Evolutionary conservation across 2,113 vertebrate genomes (phyloP).

Genomic region (Aythya baeri): DNA sequence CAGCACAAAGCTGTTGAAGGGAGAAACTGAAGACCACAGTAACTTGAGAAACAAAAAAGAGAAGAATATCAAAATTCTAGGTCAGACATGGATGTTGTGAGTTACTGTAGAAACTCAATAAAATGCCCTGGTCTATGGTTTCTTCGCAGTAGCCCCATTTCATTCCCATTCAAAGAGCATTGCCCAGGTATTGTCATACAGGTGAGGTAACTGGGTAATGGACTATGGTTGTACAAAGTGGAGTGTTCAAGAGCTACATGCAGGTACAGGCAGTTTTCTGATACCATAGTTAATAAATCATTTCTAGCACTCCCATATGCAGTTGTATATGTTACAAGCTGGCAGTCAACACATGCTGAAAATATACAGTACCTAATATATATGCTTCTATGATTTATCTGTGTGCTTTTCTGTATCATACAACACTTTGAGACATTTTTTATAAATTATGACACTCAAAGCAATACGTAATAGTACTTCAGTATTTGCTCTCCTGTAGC

Average conservation of each 20-base stretch:
- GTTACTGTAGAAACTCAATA: not conserved
- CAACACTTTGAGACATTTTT: conserved; percentile 2
- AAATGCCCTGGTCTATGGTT: not conserved
- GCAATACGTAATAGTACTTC: not conserved
- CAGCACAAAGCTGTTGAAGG: not conserved
- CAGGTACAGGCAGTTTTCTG: not conserved
- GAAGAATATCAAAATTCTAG: not conserved
- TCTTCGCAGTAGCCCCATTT: not conserved
- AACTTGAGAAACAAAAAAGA: not conserved
- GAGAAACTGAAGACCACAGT: not conserved
- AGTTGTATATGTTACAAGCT: not conserved
- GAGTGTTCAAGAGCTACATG: not conserved
- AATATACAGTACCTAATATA: not conserved
- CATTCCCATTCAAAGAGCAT: not conserved
- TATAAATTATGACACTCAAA: conserved; percentile 20
- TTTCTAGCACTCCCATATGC: not conserved
- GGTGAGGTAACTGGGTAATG: not conserved
- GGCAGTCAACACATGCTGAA: conserved; percentile 8
- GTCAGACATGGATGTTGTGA: not conserved
- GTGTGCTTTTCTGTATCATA: not conserved
- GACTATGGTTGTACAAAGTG: not conserved
- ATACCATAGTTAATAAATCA: conserved; percentile 14
- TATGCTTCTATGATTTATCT: conserved; percentile 34
- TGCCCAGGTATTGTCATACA: not conserved
- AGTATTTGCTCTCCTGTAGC: not conserved